phyloP scores from a whole-genome alignment of 2,797 vertebrate genomes.

The Falco naumanni region DNA sequence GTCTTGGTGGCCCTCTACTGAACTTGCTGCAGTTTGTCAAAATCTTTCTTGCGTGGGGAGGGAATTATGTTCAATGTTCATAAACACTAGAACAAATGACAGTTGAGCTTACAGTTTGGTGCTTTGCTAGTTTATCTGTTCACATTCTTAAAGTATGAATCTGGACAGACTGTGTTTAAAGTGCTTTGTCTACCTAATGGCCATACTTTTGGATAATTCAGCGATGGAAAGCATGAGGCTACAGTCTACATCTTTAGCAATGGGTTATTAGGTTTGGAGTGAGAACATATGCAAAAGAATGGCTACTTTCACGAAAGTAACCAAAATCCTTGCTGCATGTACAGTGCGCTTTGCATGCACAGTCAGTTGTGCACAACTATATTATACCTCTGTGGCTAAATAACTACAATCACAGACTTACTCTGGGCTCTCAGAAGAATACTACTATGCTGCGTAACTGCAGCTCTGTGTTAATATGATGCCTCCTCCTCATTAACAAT shows the following conservation, averaged over 20 bases:
- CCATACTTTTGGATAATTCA: not conserved
- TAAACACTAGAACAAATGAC: not conserved
- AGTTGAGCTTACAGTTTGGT: not conserved
- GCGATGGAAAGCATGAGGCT: not conserved
- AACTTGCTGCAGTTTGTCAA: not conserved
- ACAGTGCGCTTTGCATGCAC: not conserved
- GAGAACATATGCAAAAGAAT: not conserved
- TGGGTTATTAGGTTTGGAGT: not conserved
- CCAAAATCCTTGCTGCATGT: not conserved
- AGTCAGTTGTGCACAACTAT: not conserved
- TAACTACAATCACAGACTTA: not conserved
- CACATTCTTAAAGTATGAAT: not conserved
- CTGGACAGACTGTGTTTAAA: not conserved
- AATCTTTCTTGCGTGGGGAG: not conserved
- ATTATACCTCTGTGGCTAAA: not conserved
- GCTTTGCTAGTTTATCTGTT: not conserved
- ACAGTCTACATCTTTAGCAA: not conserved
- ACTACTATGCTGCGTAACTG: not conserved
- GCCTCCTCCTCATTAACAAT: not conserved
- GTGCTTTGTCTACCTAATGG: not conserved
- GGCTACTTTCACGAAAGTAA: not conserved
- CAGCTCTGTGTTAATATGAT: not conserved
- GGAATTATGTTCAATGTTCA: not conserved
- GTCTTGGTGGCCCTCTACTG: not conserved
- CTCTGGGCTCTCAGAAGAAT: not conserved